phyloP scores from a whole-genome alignment of 2,113 vertebrate species.

The Misgurnus anguillicaudatus region DNA sequence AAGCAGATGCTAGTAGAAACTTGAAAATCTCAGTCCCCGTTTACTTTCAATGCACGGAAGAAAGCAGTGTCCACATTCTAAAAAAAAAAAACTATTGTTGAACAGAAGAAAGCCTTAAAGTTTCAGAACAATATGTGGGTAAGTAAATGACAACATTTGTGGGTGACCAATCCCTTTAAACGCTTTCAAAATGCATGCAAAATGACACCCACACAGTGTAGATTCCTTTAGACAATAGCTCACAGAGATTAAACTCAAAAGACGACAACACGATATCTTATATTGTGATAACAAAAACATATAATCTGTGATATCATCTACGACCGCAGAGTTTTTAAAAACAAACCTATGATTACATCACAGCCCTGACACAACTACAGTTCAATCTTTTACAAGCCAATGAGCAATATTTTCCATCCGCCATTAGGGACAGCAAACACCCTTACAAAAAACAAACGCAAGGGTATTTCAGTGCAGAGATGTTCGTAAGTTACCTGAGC shows the following conservation, averaged over 20 bases:
- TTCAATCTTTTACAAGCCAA: background rate
- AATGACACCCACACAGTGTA: too few species aligned
- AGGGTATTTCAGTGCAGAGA: conserved; percentile 11
- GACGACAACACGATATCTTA: background rate
- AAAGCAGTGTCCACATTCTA: too few species aligned
- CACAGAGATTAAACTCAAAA: background rate
- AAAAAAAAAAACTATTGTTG: too few species aligned
- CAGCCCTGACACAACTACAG: background rate
- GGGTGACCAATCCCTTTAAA: too few species aligned
- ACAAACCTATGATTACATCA: conserved; percentile 17
- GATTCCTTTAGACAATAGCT: background rate
- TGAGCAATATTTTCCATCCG: conserved; percentile 19
- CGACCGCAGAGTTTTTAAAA: background rate
- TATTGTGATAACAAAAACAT: background rate
- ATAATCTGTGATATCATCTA: background rate
- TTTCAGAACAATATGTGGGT: too few species aligned
- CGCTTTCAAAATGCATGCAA: background rate
- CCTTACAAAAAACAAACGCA: conserved; percentile 10
- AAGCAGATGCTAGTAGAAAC: too few species aligned
- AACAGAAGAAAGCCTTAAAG: too few species aligned
- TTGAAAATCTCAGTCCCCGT: too few species aligned
- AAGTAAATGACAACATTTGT: too few species aligned
- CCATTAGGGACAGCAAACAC: conserved; percentile 8
- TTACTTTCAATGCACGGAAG: too few species aligned
- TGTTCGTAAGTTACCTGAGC: conserved; percentile 69